Evolutionary conservation across 2,797 vertebrate species (phyloP).

Genomic region (Atherinosoma microstoma): DNA sequence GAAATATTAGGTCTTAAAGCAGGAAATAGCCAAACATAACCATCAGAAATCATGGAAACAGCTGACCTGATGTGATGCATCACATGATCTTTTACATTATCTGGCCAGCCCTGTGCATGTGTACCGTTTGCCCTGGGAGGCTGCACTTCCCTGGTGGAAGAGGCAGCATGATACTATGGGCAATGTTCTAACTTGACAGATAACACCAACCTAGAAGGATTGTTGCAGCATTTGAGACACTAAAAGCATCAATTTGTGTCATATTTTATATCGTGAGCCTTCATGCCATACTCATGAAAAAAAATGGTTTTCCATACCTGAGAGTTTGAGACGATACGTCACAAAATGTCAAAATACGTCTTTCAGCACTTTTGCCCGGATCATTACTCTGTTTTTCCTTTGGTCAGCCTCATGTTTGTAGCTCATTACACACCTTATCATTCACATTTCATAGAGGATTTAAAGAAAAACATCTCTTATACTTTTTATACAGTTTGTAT

Average conservation of each 20-base stretch:
- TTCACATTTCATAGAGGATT: background rate
- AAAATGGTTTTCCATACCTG: background rate
- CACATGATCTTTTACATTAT: slow-evolving; percentile 3
- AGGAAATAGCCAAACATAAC: background rate
- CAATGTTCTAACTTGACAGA: slow-evolving; percentile 1
- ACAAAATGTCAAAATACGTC: background rate
- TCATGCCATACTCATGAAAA: background rate
- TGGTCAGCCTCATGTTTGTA: background rate
- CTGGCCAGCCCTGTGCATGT: background rate
- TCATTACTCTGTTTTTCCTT: background rate
- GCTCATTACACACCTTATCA: background rate
- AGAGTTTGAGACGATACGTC: background rate
- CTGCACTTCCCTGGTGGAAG: background rate
- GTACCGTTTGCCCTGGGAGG: background rate
- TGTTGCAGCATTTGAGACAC: background rate
- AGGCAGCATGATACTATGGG: background rate
- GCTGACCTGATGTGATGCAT: background rate
- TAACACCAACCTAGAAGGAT: background rate
- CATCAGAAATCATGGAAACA: background rate
- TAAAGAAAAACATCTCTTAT: background rate
- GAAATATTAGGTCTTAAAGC: background rate
- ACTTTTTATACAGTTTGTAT: background rate
- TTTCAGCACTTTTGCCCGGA: background rate
- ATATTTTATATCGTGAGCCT: background rate
- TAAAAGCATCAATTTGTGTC: background rate